Percentiles rank a stretch among this genome's conserved stretches.
phyloP scores from a whole-genome alignment of 2,113 vertebrate genomes.

The Pelvicachromis taeniatus region DNA sequence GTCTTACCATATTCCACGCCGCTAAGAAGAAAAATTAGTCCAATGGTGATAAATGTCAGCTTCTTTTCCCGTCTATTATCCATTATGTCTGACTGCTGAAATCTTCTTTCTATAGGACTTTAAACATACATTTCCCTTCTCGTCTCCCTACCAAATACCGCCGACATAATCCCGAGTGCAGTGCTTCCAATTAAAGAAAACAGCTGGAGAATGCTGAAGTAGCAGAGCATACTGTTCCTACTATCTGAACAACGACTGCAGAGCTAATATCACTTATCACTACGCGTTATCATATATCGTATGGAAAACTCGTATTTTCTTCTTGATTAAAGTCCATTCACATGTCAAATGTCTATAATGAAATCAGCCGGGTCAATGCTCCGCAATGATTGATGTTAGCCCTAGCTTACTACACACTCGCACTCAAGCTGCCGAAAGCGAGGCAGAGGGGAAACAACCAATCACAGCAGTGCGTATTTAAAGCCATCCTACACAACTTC shows the following conservation, averaged over 20 bases:
- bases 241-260: neutral
- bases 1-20: constrained; percentile 81
- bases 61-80: constrained; percentile 67
- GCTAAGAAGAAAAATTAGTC: constrained; percentile 77
- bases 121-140: neutral
- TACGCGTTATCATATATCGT: neutral
- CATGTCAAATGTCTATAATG: neutral
- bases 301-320: neutral
- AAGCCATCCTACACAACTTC: neutral
- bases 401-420: neutral
- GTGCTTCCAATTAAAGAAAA: constrained; percentile 30
- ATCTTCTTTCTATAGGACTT: neutral
- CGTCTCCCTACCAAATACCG: neutral
- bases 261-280: neutral
- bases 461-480: neutral
- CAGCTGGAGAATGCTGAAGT: neutral
- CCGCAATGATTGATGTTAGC: neutral
- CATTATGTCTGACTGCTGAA: constrained; percentile 38
- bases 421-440: neutral
- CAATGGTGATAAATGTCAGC: constrained; percentile 74
- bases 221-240: neutral
- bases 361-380: neutral
- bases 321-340: neutral
- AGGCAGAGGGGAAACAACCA: neutral
- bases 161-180: constrained; percentile 8